Evolutionary conservation across 2,888 invertebrate species (phyloP).

Genomic region (Ptychoptera albimana): DNA sequence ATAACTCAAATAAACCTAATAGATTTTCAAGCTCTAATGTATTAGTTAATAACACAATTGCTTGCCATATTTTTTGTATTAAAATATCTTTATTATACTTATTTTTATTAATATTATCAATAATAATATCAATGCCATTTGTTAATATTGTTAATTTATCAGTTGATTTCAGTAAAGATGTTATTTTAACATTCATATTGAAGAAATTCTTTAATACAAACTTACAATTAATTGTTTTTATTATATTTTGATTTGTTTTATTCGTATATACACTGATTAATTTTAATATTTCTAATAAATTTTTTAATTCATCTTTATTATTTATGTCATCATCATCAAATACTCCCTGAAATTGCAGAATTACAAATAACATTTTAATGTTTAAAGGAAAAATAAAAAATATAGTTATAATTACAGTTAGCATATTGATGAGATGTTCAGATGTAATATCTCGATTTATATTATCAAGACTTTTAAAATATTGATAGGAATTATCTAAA

Average conservation of each 20-base stretch:
- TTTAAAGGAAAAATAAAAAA: background rate
- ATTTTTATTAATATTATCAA: constrained; percentile 7
- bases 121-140: constrained; percentile 18
- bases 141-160: constrained; percentile 15
- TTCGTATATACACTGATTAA: constrained; percentile 16
- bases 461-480: constrained; percentile 18
- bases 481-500: constrained; percentile 21
- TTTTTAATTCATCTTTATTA: constrained; percentile 2
- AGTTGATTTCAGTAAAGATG: background rate
- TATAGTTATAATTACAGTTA: too few species aligned
- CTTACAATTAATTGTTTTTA: constrained; percentile 6
- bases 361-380: background rate
- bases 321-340: constrained; percentile 10
- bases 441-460: background rate
- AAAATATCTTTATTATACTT: constrained; percentile 14
- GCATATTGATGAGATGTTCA: background rate
- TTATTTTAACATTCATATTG: background rate
- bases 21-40: constrained; percentile 18
- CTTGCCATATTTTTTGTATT: constrained; percentile 17
- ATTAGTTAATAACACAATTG: constrained; percentile 19
- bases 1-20: constrained; percentile 18
- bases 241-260: constrained; percentile 13
- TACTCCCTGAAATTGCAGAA: constrained; percentile 14
- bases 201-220: background rate
- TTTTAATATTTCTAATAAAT: constrained; percentile 23